Evolutionary conservation across 2,888 invertebrate genomes (phyloP), one percentile per base, ranked within the genome.

Genomic region (Listrodromus nycthemerus): DNA sequence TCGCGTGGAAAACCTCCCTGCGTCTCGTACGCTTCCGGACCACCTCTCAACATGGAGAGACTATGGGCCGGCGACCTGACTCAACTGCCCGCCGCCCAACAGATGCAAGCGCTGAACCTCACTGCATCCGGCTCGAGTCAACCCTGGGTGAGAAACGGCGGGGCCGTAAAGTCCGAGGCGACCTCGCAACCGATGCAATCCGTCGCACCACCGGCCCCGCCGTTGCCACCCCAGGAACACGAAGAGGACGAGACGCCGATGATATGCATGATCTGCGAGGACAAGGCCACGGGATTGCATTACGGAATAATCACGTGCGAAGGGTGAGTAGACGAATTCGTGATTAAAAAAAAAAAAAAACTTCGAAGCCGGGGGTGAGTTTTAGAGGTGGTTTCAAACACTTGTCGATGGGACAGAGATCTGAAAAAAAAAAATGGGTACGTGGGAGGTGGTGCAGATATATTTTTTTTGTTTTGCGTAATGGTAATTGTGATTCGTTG

Each of bases 301-400:
- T 99, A 99, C 93, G 99, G 99, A 86, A 99, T 99, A 93, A 99
- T 99, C 92, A 99, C 99, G 80, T 99, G 99, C 94, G 99, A 99
- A 94, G 99, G 99, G 95, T 97, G 93, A 94, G 95, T 89, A 7
- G 50, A n/a, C 21, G 3, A 10, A 21, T 52, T 52, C 21, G 19
- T 0, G 19, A 8, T 21, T 52, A 21, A 37, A 33, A 33, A 8
- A 7, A 33, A 33, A 33, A 33, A 33, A 33, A 33, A 0, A 33
- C 6, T 6, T 33, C 30, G 1, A 6, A 6, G 30, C 30, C 30
- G 30, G 4, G 1, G 7, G 6, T 33, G 33, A 33, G 33, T 33
- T 33, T 33, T 8, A 1, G 33, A 33, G 7, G 8, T 1, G 8
- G 8, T 33, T 33, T 33, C 33, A 1, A 33, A 33, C 33, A 8